Evolutionary conservation across 23 tunicate species (phyloP).

Genomic region (Styela plicata): DNA sequence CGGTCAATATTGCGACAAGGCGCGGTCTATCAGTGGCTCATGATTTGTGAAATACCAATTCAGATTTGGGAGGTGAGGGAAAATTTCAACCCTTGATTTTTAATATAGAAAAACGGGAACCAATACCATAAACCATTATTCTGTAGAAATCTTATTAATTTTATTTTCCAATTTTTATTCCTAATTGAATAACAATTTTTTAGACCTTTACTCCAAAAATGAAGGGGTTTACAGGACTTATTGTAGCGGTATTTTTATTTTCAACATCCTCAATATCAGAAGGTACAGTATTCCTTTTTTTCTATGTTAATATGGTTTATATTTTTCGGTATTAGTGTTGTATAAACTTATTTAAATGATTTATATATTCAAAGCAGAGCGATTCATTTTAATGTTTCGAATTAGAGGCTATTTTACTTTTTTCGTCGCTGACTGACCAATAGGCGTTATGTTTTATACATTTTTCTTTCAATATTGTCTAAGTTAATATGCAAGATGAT

Average conservation of each 20-base stretch:
- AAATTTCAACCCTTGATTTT: not conserved
- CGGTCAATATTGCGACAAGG: too few species aligned
- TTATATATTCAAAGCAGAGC: not conserved
- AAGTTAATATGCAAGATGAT: too few species aligned
- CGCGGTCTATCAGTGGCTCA: too few species aligned
- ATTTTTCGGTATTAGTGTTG: not conserved
- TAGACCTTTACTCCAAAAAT: not conserved
- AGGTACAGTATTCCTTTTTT: not conserved
- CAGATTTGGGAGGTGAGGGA: not conserved
- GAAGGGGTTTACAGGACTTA: not conserved
- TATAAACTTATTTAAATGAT: not conserved
- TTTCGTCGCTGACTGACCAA: too few species aligned
- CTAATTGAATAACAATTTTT: not conserved
- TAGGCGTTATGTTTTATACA: too few species aligned
- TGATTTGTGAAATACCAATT: too few species aligned
- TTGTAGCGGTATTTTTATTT: not conserved
- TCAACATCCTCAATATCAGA: not conserved
- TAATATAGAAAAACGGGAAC: too few species aligned
- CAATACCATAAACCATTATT: not conserved
- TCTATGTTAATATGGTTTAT: not conserved
- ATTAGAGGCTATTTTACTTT: too few species aligned
- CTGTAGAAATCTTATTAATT: not conserved
- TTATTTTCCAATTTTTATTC: too few species aligned
- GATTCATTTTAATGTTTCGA: not conserved
- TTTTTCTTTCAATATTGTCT: too few species aligned